A percentile compares a stretch with the other conserved stretches of the same genome.
phyloP scores from a whole-genome alignment of 1,140 invertebrate genomes.

The Nephotettix cincticeps region DNA sequence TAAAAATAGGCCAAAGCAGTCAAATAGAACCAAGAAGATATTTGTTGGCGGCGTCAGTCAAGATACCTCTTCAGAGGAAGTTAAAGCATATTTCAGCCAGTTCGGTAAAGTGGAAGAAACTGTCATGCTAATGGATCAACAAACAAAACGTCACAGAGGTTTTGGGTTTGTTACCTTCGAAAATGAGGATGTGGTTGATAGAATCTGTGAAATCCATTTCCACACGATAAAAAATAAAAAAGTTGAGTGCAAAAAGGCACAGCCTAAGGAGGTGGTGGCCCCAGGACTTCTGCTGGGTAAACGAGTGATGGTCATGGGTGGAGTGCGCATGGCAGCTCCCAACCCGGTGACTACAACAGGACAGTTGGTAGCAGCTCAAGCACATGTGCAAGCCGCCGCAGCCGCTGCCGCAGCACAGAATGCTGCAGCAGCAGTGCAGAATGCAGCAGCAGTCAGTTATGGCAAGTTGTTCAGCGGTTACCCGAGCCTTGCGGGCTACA shows the following conservation, averaged over 20 bases:
- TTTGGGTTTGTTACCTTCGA: slow-evolving; percentile 93
- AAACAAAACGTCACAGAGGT: slow-evolving; percentile 86
- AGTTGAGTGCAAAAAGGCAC: slow-evolving; percentile 90
- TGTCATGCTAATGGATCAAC: slow-evolving; percentile 93
- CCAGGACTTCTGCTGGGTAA: slow-evolving; percentile 70
- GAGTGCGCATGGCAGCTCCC: slow-evolving; percentile 60
- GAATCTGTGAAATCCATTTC: slow-evolving; percentile 90
- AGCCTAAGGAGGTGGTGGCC: slow-evolving; percentile 87
- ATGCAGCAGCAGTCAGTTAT: slow-evolving; percentile 61
- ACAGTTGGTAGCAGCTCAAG: slow-evolving; percentile 56
- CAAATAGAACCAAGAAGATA: slow-evolving; percentile 88
- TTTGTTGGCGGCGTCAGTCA: slow-evolving; percentile 91
- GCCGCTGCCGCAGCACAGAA: slow-evolving; percentile 51
- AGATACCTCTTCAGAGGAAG: slow-evolving; percentile 87
- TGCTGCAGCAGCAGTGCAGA: slow-evolving; percentile 55
- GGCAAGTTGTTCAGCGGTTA: slow-evolving; percentile 68
- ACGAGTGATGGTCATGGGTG: slow-evolving; percentile 66
- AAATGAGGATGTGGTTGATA: slow-evolving; percentile 86
- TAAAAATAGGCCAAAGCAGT: slow-evolving; percentile 81
- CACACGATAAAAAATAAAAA: slow-evolving; percentile 93
- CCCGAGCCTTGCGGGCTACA: slow-evolving; percentile 63
- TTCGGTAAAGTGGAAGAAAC: slow-evolving; percentile 91
- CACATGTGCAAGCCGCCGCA: slow-evolving; percentile 50
- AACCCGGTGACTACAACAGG: slow-evolving; percentile 53
- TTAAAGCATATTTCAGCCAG: slow-evolving; percentile 88